phyloP scores from a whole-genome alignment of 1,140 invertebrate species.

The Drosophila asahinai region DNA sequence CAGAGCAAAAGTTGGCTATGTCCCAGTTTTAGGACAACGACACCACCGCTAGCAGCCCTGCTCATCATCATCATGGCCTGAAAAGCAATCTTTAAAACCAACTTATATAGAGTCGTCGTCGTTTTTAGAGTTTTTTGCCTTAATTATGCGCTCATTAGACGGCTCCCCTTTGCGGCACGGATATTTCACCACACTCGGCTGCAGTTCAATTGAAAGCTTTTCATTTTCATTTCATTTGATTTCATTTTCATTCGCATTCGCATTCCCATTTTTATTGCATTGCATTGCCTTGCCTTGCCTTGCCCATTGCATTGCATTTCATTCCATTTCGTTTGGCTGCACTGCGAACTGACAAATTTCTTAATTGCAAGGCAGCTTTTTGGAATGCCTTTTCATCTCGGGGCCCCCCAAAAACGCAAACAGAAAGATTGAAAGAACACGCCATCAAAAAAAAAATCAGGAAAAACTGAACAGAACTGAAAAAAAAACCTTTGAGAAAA shows the following conservation, averaged over 20 bases:
- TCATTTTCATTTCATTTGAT: constrained; percentile 58
- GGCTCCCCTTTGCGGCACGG: constrained; percentile 16
- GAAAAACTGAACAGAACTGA: constrained; percentile 12
- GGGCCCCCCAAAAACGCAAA: constrained; percentile 42
- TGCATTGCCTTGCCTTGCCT: constrained; percentile 10
- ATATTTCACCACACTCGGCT: constrained; percentile 5
- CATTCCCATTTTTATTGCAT: constrained; percentile 15
- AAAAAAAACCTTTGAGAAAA: neutral
- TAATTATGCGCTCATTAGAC: constrained; percentile 64
- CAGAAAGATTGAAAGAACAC: constrained; percentile 35
- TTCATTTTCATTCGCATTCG: constrained; percentile 13
- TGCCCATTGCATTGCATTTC: constrained; percentile 13
- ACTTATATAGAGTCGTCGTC: constrained; percentile 18
- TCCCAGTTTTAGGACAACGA: constrained; percentile 62
- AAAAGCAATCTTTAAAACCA: constrained; percentile 18
- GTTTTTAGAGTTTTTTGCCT: constrained; percentile 6
- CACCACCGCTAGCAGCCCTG: constrained; percentile 9
- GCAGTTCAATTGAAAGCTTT: constrained; percentile 78
- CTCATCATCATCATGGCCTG: constrained; percentile 12
- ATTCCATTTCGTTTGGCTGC: constrained; percentile 42
- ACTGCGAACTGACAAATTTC: constrained; percentile 76
- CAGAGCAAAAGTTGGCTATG: constrained; percentile 63
- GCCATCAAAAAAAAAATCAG: constrained; percentile 13
- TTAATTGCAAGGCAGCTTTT: constrained; percentile 73
- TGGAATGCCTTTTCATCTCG: constrained; percentile 64